Percentiles rank a stretch among this genome's conserved stretches.
Conservation (phyloP, 2,888 invertebrate species). For the Ormyrus labotus region DNA sequence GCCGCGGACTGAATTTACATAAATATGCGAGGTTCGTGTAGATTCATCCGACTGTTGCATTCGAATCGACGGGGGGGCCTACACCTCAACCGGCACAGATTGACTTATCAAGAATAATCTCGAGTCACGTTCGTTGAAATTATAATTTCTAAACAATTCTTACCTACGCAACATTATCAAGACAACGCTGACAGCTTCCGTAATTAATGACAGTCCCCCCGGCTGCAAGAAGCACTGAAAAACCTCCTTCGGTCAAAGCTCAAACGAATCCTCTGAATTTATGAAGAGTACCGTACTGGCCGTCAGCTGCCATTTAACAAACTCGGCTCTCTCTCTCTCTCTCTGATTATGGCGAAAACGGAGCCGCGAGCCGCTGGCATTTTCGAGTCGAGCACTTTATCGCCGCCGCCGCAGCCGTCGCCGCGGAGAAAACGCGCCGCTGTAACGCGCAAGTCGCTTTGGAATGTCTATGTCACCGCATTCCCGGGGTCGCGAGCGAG, state of each 20-base stretch:
- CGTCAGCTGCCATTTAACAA: too few species aligned
- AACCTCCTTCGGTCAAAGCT: too few species aligned
- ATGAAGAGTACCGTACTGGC: too few species aligned
- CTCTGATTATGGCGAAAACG: neutral
- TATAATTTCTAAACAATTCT: conserved; percentile 17
- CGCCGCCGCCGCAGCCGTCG: conserved; percentile 5
- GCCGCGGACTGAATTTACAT: conserved; percentile 59
- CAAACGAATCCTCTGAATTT: too few species aligned
- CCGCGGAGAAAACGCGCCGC: conserved; percentile 18
- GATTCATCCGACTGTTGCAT: conserved; percentile 65
- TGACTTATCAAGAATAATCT: conserved; percentile 72
- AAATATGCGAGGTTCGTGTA: conserved; percentile 68
- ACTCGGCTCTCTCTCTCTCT: too few species aligned
- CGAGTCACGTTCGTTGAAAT: conserved; percentile 71
- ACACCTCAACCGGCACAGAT: conserved; percentile 61
- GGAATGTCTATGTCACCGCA: conserved; percentile 53
- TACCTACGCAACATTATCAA: conserved; percentile 41
- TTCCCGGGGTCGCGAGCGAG: conserved; percentile 34
- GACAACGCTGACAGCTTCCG: conserved; percentile 54
- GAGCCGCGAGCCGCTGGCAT: neutral
- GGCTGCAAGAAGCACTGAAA: neutral
- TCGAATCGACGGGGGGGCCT: neutral
- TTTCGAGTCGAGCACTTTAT: conserved; percentile 11
- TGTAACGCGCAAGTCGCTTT: neutral
- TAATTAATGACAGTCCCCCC: neutral